Base-by-base conservation (phyloP, 2,797 vertebrate genomes). In the Micrastur ruficollis region DNA sequence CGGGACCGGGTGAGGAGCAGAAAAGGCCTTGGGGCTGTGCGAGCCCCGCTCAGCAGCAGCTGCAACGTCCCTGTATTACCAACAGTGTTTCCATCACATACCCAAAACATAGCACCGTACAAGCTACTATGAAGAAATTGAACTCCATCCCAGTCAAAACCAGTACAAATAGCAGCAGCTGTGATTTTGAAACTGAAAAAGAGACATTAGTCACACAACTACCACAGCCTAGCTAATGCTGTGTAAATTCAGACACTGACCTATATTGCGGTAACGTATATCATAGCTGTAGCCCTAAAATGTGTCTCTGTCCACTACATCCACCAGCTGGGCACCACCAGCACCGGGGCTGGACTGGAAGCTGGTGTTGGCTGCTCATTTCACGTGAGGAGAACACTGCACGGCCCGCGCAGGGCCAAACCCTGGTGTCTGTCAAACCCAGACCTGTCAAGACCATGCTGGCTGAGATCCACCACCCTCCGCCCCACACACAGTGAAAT, bases 181-280 rank as follows among this genome's bases (percentile, higher is more conserved):
- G 16, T 21, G 47, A 47, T 50, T 4, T 23, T 11, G 20, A 68
- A 86, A 29, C 32, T 26, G 22, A 65, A 81, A 74, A 67, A 52
- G 25, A 68, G 22, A 21, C 5, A 8, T 49, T 68, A 59, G 17
- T 27, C 18, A 71, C 62, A 70, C 23, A 63, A 12, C 5, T 34
- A 3, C 13, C 4, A 13, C 5, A 1, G 1, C 7, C 6, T 16
- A 21, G 11, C 2, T 38, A 50, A 38, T 5, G 6, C 19, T 31
- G 1, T 9, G 15, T 7, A 9, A 72, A 49, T 26, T 85, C 31
- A 71, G 25, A 26, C 8, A 5, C 1, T 63, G 3, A 0, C 13
- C 25, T 32, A 3, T 6, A 15, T 4, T 21, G 5, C 4, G 5
- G 7, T 47, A 70, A 59, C 7, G 8, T 0, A 1, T 13, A 52